Base-by-base conservation (phyloP, 2,113 vertebrate species). In the Danio rerio region DNA sequence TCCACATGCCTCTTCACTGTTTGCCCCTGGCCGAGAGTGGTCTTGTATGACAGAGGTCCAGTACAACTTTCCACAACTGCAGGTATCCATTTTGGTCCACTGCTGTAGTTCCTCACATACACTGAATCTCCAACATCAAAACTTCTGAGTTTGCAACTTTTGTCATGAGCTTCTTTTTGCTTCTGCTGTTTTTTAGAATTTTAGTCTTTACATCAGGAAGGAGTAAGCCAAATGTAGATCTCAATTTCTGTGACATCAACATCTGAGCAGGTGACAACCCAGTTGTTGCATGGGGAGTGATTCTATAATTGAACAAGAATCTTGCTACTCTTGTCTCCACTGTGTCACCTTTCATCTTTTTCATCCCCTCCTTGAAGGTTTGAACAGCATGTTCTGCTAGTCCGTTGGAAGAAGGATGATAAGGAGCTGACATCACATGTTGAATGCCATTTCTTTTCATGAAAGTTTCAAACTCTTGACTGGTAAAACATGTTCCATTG, bases 131-230 rank as follows among this genome's bases (percentile, higher is more conserved):
- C 3, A 31, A 31, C 31, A 2, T 31, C 31, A 31, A 31, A 31
- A 31, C 31, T 31, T 31, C 63, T 62, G 10, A 40, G 15, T 65
- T 63, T 78, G 12, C 18, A 56, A 11, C 70, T 18, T 65, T 31
- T 21, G 42, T 85, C 75, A 69, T 82, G 18, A 4, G 18, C 11
- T 55, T 66, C n/a, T 79, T 85, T 85, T 7, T 85, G 80, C 21
- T 59, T 82, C 7, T 31, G 40, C 59, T 82, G 66, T 55, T 72
- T 78, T 21, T 43, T 43, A 2, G 0, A 10, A 81, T 42, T 85
- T 71, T 7, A 3, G 16, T 18, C 40, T 73, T 82, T 0, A 85
- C 7, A 8, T 82, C 52, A 8, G 61, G 84, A 18, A 74, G 58
- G 13, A 85, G 52, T 40, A 85, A 12, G 63, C 69, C 10, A 40